These are phyloP conservation scores for Sacculina carcini DNA, from an alignment of 2,888 invertebrate genomes.

Conservation along the genomic window DNA sequence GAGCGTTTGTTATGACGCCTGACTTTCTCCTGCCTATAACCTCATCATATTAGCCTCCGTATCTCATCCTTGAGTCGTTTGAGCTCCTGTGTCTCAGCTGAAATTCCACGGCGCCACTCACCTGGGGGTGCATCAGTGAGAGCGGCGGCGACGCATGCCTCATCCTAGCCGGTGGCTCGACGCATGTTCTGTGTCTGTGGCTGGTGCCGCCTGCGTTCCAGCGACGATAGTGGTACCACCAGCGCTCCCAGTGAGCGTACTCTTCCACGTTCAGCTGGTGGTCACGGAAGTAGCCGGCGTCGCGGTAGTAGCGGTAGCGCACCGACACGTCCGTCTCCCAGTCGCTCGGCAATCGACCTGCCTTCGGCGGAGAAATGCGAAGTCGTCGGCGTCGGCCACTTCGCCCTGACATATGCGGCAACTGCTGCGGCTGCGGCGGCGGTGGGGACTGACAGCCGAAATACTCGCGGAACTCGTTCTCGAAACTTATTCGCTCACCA, in stretches of 20 bases:
- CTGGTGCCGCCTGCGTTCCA: no score
- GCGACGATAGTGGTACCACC: conserved; percentile 81
- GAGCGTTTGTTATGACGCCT: no score
- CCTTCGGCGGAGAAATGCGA: conserved; percentile 18
- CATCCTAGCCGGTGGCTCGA: no score
- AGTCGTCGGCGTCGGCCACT: conserved; percentile 10
- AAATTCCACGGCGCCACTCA: no score
- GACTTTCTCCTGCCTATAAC: no score
- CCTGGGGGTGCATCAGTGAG: no score
- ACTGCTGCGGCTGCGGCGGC: conserved; percentile 11
- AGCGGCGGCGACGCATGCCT: no score
- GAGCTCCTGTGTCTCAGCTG: no score
- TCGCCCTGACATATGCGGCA: conserved; percentile 4
- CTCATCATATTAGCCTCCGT: no score
- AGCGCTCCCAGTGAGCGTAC: conserved; percentile 77
- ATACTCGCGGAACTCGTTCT: conserved; percentile 12
- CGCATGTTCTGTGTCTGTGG: no score
- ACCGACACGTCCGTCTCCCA: conserved; percentile 64
- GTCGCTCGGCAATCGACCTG: conserved; percentile 16
- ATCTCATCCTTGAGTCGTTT: no score
- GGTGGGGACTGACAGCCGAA: conserved; percentile 11
- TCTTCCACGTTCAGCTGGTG: conserved; percentile 37
- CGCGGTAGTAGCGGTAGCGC: conserved; percentile 46
- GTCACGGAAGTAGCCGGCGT: conserved; percentile 54
- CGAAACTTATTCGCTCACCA: conserved; percentile 5